Conservation (phyloP, 2,888 invertebrate species). For the Herminia tarsipennalis region DNA sequence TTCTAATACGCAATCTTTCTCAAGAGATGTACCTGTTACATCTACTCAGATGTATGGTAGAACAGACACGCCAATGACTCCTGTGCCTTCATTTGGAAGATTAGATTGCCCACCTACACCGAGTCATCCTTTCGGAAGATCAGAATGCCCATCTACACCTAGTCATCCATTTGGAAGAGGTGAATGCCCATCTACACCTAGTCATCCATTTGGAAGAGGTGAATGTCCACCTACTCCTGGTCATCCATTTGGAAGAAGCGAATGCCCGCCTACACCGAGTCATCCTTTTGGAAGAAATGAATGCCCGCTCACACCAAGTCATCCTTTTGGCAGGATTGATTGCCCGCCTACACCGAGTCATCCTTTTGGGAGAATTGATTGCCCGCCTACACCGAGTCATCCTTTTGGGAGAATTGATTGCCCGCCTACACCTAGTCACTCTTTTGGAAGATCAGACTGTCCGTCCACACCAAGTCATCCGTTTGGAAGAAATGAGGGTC, state of each 20-base stretch:
- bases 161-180: slow-evolving; percentile 54
- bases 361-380: slow-evolving; percentile 47
- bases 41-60: slow-evolving; percentile 48
- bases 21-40: slow-evolving; percentile 50
- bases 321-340: slow-evolving; percentile 46
- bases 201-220: slow-evolving; percentile 56
- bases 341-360: slow-evolving; percentile 41
- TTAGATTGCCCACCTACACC: slow-evolving; percentile 48
- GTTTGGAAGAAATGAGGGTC: slow-evolving; percentile 26
- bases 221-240: slow-evolving; percentile 55
- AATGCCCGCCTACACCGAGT: slow-evolving; percentile 60
- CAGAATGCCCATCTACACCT: slow-evolving; percentile 56
- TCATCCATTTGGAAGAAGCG: slow-evolving; percentile 57
- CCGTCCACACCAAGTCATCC: slow-evolving; percentile 34
- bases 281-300: slow-evolving; percentile 47
- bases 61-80: slow-evolving; percentile 34
- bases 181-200: slow-evolving; percentile 58
- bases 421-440: slow-evolving; percentile 21
- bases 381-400: slow-evolving; percentile 39
- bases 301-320: slow-evolving; percentile 38
- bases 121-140: slow-evolving; percentile 51
- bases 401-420: slow-evolving; percentile 42
- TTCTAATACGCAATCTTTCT: slow-evolving; percentile 48
- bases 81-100: slow-evolving; percentile 49
- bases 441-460: slow-evolving; percentile 12